Evolutionary conservation across 2,797 vertebrate species (phyloP), one percentile per base, ranked within the genome.

Genomic region (Microctenopoma stevenorrisi): DNA sequence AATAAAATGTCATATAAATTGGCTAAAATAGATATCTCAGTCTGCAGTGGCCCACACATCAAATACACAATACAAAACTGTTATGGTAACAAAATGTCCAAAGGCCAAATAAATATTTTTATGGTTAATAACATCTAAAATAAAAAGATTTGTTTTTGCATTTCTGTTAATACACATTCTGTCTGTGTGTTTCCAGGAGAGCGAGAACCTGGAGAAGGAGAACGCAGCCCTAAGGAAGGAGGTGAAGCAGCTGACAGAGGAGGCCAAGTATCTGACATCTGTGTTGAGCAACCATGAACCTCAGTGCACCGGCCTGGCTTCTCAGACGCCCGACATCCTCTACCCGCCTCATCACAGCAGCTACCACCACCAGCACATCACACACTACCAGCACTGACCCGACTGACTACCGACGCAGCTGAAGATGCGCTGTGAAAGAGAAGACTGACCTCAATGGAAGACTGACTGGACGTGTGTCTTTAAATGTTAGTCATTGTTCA

Each of bases 161-260:
- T 9, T 5, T 42, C 4, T 48, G 14, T 25, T 77, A 15, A 64
- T 46, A 16, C n/a, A 35, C n/a, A 4, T 55, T 2, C 4, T 30
- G 4, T 74, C 14, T 77, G 10, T 76, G 44, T 83, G n/a, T 56
- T 42, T 61, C 3, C 90, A 99, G 98, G 98, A 99, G 86, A 99
- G 97, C 0, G 97, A 99, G 85, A 95, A 95, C 86, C 86, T 99
- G 88, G 97, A 98, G 92, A 97, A 96, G 72, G 95, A 97, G 77
- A 99, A 99, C 0, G 94, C 96, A 0, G 96, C 96, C 9, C 92
- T 99, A 77, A 95, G 95, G 79, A 95, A 96, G 82, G 98, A 99
- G 86, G 98, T 99, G 88, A 97, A 96, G 88, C 94, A 95, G 82
- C 92, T 99, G 86, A 96, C 94, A 0, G 97, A 98, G 74, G 98